Evolutionary conservation across 2,797 vertebrate genomes (phyloP).

Genomic region (Centropyge bicolor): DNA sequence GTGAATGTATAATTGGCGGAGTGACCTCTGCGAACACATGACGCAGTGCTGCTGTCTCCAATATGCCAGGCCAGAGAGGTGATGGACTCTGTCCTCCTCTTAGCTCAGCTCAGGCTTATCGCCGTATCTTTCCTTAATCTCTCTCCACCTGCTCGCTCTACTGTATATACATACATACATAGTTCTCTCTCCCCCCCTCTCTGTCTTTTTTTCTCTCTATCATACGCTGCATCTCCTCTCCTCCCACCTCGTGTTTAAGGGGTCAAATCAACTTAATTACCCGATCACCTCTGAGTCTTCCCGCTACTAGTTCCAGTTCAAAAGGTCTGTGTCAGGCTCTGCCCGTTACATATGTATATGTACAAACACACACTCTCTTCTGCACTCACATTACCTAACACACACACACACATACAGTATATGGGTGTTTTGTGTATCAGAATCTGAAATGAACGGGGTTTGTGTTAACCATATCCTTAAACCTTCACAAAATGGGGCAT

Average conservation of each 20-base stretch:
- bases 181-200: not conserved
- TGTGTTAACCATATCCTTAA: not conserved
- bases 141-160: slow-evolving; percentile 20
- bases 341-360: slow-evolving; percentile 18
- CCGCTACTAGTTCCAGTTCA: slow-evolving; percentile 34
- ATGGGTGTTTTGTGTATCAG: not conserved
- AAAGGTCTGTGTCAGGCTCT: slow-evolving; percentile 43
- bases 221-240: slow-evolving; percentile 19
- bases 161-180: not conserved
- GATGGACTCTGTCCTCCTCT: slow-evolving; percentile 48
- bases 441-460: not conserved
- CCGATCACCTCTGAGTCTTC: slow-evolving; percentile 36
- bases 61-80: slow-evolving; percentile 44
- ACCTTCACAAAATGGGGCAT: not conserved
- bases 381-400: too few relatives aligned
- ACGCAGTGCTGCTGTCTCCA: slow-evolving; percentile 52
- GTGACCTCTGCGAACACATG: slow-evolving; percentile 65
- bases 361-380: not conserved
- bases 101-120: slow-evolving; percentile 20
- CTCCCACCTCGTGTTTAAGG: not conserved
- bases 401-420: not conserved
- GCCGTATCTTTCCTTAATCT: slow-evolving; percentile 36
- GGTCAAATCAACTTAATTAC: slow-evolving; percentile 59
- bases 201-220: slow-evolving; percentile 3
- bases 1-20: slow-evolving; percentile 61